Conservation (phyloP, 2,797 vertebrate genomes). For the Harpagifer antarcticus region DNA sequence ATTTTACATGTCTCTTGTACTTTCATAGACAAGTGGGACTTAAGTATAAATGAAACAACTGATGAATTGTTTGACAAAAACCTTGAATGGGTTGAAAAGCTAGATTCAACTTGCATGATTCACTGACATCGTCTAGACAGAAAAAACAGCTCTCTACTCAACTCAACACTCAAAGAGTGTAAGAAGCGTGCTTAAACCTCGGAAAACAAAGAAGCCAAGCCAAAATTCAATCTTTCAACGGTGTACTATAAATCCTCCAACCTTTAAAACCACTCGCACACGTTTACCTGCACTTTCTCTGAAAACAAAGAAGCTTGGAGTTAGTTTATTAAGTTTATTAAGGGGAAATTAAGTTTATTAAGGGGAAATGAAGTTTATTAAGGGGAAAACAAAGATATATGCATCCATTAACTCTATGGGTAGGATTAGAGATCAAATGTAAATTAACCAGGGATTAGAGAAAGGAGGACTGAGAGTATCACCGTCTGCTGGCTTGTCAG, state of each 20-base stretch:
- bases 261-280: slow-evolving; percentile 44
- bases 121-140: slow-evolving; percentile 65
- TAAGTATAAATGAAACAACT: slow-evolving; percentile 48
- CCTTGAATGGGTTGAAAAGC: slow-evolving; percentile 55
- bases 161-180: slow-evolving; percentile 40
- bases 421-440: slow-evolving; percentile 39
- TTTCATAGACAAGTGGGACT: slow-evolving; percentile 41
- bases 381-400: slow-evolving; percentile 28
- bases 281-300: slow-evolving; percentile 42
- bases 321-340: slow-evolving; percentile 41
- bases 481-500: slow-evolving; percentile 59
- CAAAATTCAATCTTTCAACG: slow-evolving; percentile 23
- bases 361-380: slow-evolving; percentile 40
- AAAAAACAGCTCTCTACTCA: slow-evolving; percentile 51
- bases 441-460: slow-evolving; percentile 33
- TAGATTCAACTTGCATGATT: slow-evolving; percentile 52
- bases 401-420: slow-evolving; percentile 30
- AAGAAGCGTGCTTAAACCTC: slow-evolving; percentile 19
- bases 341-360: slow-evolving; percentile 42
- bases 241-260: slow-evolving; percentile 49
- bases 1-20: neutral
- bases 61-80: slow-evolving; percentile 52
- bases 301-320: slow-evolving; percentile 39
- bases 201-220: slow-evolving; percentile 22
- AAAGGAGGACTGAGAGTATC: slow-evolving; percentile 55